A percentile compares a stretch with the other conserved stretches of the same genome.
Conservation (phyloP, 1,140 invertebrate species). For the Zaprionus ghesquierei region DNA sequence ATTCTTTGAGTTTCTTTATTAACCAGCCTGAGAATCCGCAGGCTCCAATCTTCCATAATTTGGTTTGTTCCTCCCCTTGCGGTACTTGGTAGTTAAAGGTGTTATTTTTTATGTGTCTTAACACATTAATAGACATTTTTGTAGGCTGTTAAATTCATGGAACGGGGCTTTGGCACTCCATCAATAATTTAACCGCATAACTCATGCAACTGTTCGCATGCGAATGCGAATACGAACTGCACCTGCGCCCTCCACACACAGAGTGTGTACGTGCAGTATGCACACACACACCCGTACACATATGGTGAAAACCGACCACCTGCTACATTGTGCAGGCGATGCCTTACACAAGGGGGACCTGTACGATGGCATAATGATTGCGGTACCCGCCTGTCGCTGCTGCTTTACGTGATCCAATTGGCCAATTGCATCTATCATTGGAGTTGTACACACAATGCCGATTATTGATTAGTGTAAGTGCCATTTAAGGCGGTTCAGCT, state of each 20-base stretch:
- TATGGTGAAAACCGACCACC: conserved; percentile 39
- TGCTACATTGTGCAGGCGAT: conserved; percentile 16
- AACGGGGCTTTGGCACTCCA: conserved; percentile 34
- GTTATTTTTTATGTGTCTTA: background rate
- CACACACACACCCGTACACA: background rate
- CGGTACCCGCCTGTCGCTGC: conserved; percentile 8
- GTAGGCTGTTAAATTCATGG: background rate
- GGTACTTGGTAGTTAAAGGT: background rate
- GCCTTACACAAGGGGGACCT: background rate
- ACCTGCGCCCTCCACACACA: conserved; percentile 16
- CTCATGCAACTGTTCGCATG: conserved; percentile 33
- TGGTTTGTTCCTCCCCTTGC: too few relatives aligned
- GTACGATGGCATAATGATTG: conserved; percentile 19
- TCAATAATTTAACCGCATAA: conserved; percentile 55
- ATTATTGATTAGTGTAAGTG: conserved; percentile 76
- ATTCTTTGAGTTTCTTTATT: too few relatives aligned
- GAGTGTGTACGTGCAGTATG: background rate
- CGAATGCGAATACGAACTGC: conserved; percentile 22
- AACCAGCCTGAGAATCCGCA: too few relatives aligned
- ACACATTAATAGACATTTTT: background rate
- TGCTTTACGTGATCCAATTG: conserved; percentile 46
- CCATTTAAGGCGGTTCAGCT: conserved; percentile 45
- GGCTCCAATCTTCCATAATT: too few relatives aligned
- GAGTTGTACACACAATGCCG: conserved; percentile 27
- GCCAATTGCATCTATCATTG: conserved; percentile 46